Evolutionary conservation across 2,888 invertebrate genomes (phyloP), one percentile per base, ranked within the genome.

Genomic region (Drosophila greeni): DNA sequence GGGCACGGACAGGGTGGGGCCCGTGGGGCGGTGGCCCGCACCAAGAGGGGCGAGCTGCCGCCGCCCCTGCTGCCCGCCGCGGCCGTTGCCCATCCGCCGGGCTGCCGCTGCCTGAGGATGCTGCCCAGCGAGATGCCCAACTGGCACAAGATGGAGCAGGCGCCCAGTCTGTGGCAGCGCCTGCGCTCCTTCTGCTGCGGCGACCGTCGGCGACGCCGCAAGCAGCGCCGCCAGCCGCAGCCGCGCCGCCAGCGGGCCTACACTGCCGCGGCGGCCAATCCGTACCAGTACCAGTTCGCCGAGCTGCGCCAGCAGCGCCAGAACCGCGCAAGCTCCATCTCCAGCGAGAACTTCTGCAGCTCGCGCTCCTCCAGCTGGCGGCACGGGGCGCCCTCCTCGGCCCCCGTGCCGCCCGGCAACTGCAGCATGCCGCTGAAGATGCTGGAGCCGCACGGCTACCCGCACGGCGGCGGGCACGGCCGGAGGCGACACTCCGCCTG

Each of bases 331-430:
- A 94, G 95, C 59, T 95, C 95, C 14, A 94, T 95, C 39, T 95
- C 96, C 1, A 95, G 96, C 36, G 97, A 96, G 84, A 97, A 97
- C 88, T 97, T 95, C 90, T 95, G 95, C 73, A 96, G 95, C 45
- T 95, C 94, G 5, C 91, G 95, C 67, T 96, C 95, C 11, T 96
- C 96, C 87, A 95, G 96, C 54, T 96, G 96, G 95, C 90, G 93
- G 3, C 94, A 94, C 85, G 92, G 92, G 43, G 92, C 92, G 73
- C 92, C 92, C 66, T 82, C 87, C 1, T 80, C 85, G n/a, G 74
- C 85, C 2, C 73, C 78, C 9, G 67, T 70, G 9, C 67, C 66
- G 3, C 78, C 68, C 4, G 40, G 75, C 16, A 78, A 81, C 51
- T 95, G 95, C 76, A 77, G 82, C 57, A 92, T 94, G 49, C 94